Conservation (phyloP, 2,888 invertebrate species). For the Metalampra italica region DNA sequence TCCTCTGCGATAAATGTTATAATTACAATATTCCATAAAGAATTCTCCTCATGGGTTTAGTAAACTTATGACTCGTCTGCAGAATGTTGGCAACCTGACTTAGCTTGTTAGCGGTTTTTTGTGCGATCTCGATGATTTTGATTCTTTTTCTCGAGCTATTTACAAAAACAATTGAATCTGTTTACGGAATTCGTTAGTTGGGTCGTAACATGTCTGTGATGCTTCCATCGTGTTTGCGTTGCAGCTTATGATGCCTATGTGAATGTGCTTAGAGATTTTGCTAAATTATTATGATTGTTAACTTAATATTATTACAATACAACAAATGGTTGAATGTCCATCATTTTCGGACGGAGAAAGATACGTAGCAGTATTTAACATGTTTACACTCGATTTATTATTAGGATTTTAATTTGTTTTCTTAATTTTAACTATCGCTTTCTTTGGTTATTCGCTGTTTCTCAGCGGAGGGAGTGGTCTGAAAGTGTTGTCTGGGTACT, state of each 20-base stretch:
- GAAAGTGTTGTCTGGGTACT: no score
- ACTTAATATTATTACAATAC: slow-evolving; percentile 6
- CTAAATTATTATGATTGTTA: slow-evolving; percentile 16
- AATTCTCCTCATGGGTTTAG: slow-evolving; percentile 30
- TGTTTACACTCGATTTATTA: background rate
- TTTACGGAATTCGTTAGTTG: slow-evolving; percentile 29
- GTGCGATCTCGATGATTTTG: slow-evolving; percentile 25
- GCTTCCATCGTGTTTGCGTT: slow-evolving; percentile 26
- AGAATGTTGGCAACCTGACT: slow-evolving; percentile 20
- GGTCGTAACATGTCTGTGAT: slow-evolving; percentile 15
- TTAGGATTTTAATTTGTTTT: no score
- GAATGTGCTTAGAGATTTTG: slow-evolving; percentile 24
- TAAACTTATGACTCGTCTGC: slow-evolving; percentile 33
- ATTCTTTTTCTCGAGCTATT: slow-evolving; percentile 25
- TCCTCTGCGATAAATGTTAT: slow-evolving; percentile 34
- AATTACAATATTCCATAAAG: slow-evolving; percentile 46
- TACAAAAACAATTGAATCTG: slow-evolving; percentile 21
- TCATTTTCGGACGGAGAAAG: background rate
- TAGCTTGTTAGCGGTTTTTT: slow-evolving; percentile 40
- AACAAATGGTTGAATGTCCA: background rate
- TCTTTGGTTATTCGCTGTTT: no score
- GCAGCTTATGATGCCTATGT: slow-evolving; percentile 26
- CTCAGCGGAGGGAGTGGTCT: no score
- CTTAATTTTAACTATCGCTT: no score
- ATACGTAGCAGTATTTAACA: background rate